A percentile compares a stretch with the other conserved stretches of the same genome.
Conservation (phyloP, 2,888 invertebrate genomes). For the Ornithoptera priamus region DNA sequence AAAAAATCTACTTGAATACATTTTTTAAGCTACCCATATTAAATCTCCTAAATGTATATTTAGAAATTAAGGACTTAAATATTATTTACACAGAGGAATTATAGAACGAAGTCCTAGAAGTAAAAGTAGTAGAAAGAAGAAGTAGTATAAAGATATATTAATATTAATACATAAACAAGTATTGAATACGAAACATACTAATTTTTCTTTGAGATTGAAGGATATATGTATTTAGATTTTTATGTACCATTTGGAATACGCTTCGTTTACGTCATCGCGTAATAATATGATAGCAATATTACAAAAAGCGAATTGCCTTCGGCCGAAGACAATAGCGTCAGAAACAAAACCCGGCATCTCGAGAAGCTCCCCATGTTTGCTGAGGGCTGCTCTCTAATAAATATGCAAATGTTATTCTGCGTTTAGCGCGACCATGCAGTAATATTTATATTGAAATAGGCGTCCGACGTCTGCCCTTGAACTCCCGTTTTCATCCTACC, state of each 20-base stretch:
- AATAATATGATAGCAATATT: conserved; percentile 1
- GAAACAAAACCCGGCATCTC: conserved; percentile 61
- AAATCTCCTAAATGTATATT: too few species aligned
- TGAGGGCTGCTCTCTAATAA: conserved; percentile 72
- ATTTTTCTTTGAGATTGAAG: not conserved
- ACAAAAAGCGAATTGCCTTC: conserved; percentile 46
- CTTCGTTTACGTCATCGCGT: not conserved
- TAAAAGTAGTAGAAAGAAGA: too few species aligned
- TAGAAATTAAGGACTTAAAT: too few species aligned
- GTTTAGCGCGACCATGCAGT: conserved; percentile 72
- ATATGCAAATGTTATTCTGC: conserved; percentile 76
- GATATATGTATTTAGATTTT: not conserved
- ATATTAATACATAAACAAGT: not conserved
- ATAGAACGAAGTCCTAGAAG: too few species aligned
- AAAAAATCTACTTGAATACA: too few species aligned
- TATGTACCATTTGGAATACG: not conserved
- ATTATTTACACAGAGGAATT: too few species aligned
- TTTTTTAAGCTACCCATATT: too few species aligned
- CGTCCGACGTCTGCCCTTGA: conserved; percentile 61
- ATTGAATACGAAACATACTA: not conserved
- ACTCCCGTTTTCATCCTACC: conserved; percentile 59
- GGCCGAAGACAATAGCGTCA: conserved; percentile 71
- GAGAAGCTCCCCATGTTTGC: conserved; percentile 69
- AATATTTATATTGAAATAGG: conserved; percentile 75
- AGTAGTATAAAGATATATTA: too few species aligned